Conservation (phyloP, 2,797 vertebrate genomes). For the Falco berigora region DNA sequence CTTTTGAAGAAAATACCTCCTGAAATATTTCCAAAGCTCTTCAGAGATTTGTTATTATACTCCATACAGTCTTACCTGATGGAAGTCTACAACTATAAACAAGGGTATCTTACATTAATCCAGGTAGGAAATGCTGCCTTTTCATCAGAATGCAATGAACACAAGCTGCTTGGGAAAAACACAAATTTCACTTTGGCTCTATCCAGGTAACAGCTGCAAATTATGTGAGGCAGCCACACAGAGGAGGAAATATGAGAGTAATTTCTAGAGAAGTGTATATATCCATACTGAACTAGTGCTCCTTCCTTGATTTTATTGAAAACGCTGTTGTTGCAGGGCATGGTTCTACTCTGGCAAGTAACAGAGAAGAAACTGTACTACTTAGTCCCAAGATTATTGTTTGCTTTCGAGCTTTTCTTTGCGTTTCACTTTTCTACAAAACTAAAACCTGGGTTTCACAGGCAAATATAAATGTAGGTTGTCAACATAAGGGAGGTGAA, state of each 20-base stretch:
- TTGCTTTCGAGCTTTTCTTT: neutral
- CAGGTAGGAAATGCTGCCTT: neutral
- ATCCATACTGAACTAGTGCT: neutral
- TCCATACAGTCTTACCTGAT: neutral
- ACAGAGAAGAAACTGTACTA: neutral
- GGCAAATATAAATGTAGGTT: neutral
- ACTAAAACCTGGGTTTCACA: neutral
- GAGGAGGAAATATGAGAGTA: neutral
- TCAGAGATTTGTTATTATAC: neutral
- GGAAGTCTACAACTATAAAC: neutral
- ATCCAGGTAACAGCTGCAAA: neutral
- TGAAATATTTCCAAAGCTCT: slow-evolving; percentile 1
- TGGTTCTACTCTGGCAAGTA: neutral
- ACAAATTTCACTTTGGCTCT: neutral
- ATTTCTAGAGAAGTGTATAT: neutral
- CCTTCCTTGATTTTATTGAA: neutral
- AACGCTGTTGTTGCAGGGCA: neutral
- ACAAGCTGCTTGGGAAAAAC: neutral
- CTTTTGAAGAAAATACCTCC: neutral
- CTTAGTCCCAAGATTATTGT: neutral
- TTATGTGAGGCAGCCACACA: neutral
- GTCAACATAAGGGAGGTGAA: neutral
- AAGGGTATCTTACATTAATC: neutral
- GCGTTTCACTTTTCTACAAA: neutral
- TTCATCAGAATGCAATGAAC: neutral